A percentile compares a stretch with the other conserved stretches of the same genome.
phyloP scores from a whole-genome alignment of 2,888 invertebrate species.

The Folsomia manolachei region DNA sequence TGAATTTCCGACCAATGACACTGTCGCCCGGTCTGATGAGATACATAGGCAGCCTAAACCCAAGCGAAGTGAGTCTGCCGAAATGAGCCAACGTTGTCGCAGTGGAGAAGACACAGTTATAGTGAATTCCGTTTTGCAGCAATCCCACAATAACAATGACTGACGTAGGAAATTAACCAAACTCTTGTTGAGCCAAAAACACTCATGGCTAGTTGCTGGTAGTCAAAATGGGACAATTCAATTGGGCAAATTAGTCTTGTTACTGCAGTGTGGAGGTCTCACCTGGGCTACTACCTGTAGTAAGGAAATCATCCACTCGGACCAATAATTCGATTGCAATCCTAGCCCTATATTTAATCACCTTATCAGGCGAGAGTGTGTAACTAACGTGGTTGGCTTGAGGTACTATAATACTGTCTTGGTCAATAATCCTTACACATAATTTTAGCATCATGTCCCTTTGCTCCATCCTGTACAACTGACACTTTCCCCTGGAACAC shows the following conservation, averaged over 20 bases:
- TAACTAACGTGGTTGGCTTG: too few relatives aligned
- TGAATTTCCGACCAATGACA: neutral
- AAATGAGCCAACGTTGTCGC: too few relatives aligned
- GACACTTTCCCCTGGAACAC: neutral
- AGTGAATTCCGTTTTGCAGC: too few relatives aligned
- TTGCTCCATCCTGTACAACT: neutral
- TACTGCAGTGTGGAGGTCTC: neutral
- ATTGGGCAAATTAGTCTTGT: constrained; percentile 6
- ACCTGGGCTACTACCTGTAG: neutral
- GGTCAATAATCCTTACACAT: neutral
- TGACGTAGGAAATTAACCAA: neutral
- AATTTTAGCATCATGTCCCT: neutral
- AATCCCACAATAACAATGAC: too few relatives aligned
- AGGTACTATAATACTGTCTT: too few relatives aligned
- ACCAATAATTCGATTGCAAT: neutral
- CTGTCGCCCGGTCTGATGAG: too few relatives aligned
- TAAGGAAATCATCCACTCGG: neutral
- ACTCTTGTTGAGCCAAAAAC: neutral
- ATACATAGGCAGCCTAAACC: too few relatives aligned
- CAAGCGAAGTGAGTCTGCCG: too few relatives aligned
- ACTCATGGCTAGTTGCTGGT: neutral
- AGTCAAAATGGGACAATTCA: constrained; percentile 5
- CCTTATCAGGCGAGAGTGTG: too few relatives aligned
- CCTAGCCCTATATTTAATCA: too few relatives aligned
- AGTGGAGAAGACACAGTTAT: too few relatives aligned